Evolutionary conservation across 2,113 vertebrate species (phyloP).

Genomic region (Rhinolophus sinicus): DNA sequence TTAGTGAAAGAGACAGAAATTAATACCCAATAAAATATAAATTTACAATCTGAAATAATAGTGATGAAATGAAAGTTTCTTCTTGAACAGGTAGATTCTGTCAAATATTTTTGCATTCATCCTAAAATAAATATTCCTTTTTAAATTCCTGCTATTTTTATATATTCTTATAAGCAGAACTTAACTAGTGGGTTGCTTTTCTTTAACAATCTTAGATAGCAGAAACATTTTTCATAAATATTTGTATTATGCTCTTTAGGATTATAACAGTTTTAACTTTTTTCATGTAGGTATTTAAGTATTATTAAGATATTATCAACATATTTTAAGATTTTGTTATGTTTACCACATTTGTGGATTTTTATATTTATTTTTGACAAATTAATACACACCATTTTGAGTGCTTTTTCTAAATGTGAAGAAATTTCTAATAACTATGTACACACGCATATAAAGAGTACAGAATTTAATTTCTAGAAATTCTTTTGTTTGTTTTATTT

Average conservation of each 20-base stretch:
- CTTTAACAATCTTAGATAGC: not conserved
- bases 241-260: not conserved
- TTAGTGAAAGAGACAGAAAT: not conserved
- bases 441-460: not conserved
- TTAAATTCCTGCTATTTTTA: not conserved
- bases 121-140: not conserved
- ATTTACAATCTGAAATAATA: not conserved
- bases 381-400: not conserved
- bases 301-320: not conserved
- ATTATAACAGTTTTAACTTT: not conserved
- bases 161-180: not conserved
- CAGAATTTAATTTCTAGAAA: not conserved
- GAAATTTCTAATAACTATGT: not conserved
- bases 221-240: not conserved
- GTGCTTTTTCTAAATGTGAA: not conserved
- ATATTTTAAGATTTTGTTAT: not conserved
- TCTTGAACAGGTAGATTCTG: not conserved
- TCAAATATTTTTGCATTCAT: not conserved
- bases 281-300: not conserved
- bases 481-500: not conserved
- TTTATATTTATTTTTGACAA: not conserved
- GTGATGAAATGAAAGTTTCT: not conserved
- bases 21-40: not conserved
- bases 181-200: not conserved
- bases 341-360: not conserved